These are phyloP conservation scores for Pterophyllum scalare DNA, from an alignment of 2,113 vertebrate genomes.

Conservation along the genomic window DNA sequence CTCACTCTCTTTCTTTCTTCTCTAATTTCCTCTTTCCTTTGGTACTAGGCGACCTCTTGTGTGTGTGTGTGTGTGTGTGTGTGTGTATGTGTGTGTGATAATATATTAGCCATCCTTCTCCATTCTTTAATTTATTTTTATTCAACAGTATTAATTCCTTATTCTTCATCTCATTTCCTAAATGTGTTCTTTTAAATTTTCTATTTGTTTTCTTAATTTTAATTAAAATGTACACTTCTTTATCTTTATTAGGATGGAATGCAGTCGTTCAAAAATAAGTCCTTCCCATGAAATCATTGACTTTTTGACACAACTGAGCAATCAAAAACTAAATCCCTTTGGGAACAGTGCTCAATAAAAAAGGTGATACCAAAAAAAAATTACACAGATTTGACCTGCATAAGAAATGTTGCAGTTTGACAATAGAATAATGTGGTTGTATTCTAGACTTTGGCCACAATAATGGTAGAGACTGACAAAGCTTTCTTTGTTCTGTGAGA, in stretches of 20 bases:
- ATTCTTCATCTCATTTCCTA: background rate
- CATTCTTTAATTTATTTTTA: conserved; percentile 1
- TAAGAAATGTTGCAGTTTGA: background rate
- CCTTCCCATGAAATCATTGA: background rate
- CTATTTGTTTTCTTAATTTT: background rate
- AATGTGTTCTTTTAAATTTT: background rate
- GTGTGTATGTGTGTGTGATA: background rate
- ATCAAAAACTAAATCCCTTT: background rate
- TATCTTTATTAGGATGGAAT: background rate
- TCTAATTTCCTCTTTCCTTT: conserved; percentile 46
- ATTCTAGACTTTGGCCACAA: too few species aligned
- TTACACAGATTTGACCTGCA: background rate
- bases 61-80: background rate
- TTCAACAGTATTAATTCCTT: background rate
- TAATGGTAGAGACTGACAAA: too few species aligned
- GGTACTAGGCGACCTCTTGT: background rate
- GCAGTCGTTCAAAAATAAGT: background rate
- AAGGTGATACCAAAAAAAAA: background rate
- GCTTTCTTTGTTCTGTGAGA: too few species aligned
- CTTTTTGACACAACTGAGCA: background rate
- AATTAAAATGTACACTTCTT: background rate
- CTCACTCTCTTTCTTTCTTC: conserved; percentile 28
- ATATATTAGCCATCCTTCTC: background rate
- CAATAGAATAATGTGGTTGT: too few species aligned
- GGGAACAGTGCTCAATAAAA: background rate